Conservation (phyloP, 2,113 vertebrate genomes). For the Syrrhaptes paradoxus region DNA sequence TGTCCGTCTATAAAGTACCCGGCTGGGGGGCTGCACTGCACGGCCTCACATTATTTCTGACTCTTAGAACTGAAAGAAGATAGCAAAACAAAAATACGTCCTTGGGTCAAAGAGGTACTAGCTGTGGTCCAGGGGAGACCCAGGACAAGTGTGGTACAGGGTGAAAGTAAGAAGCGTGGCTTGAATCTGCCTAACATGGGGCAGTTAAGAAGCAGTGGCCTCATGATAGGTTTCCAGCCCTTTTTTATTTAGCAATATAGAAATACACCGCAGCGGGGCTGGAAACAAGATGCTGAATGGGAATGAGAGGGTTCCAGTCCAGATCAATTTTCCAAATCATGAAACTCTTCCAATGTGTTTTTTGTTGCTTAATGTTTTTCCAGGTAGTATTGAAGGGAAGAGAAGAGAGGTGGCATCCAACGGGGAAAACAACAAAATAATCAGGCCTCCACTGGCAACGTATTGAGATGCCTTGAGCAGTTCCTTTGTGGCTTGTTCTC, state of each 20-base stretch:
- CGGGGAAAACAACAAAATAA: not conserved
- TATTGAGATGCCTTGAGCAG: not conserved
- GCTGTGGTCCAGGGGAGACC: not conserved
- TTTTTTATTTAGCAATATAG: not conserved
- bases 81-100: not conserved
- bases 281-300: not conserved
- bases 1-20: accelerated
- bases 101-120: not conserved
- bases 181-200: not conserved
- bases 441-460: not conserved
- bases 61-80: not conserved
- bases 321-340: not conserved
- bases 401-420: not conserved
- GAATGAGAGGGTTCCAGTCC: not conserved
- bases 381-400: not conserved
- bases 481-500: not conserved
- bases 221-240: not conserved
- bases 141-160: not conserved
- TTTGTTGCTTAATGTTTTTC: not conserved
- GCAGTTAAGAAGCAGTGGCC: not conserved
- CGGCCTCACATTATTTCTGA: accelerated
- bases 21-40: not conserved
- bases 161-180: not conserved
- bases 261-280: not conserved
- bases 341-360: not conserved